Evolutionary conservation across 2,113 vertebrate species (phyloP).

Genomic region (Sorex fumeus): DNA sequence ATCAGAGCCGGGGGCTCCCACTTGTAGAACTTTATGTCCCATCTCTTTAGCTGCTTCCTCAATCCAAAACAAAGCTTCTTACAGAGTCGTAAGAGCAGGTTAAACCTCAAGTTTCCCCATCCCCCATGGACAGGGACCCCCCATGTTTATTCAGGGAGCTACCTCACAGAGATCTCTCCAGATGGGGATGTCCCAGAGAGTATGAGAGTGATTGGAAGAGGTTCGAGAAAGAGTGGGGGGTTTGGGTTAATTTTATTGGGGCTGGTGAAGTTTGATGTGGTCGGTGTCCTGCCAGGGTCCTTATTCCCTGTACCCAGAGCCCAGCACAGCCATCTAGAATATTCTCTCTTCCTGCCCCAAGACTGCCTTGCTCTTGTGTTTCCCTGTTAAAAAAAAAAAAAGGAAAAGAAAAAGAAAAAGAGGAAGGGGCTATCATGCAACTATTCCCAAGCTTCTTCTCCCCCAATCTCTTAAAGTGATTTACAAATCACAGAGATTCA

Average conservation of each 20-base stretch:
- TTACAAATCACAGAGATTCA: not conserved
- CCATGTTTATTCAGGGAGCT: not conserved
- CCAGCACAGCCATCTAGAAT: not conserved
- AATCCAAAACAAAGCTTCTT: not conserved
- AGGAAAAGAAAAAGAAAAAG: no score
- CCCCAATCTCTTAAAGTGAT: not conserved
- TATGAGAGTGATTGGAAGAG: not conserved
- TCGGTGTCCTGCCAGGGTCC: not conserved
- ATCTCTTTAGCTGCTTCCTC: no score
- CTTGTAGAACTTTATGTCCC: no score
- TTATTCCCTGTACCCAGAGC: not conserved
- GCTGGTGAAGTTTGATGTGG: not conserved
- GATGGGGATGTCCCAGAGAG: not conserved
- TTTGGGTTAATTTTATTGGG: not conserved
- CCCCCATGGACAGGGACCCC: not conserved
- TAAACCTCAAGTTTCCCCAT: fast-evolving
- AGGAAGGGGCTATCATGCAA: not conserved
- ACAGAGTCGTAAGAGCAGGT: not conserved
- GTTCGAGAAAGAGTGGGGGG: not conserved
- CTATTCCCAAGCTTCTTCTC: not conserved
- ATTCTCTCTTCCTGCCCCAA: not conserved
- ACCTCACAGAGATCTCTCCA: not conserved
- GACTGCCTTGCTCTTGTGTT: not conserved
- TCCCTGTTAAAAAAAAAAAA: no score
- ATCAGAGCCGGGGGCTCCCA: no score